phyloP scores from a whole-genome alignment of 2,888 invertebrate genomes.

The Itoplectis maculator region DNA sequence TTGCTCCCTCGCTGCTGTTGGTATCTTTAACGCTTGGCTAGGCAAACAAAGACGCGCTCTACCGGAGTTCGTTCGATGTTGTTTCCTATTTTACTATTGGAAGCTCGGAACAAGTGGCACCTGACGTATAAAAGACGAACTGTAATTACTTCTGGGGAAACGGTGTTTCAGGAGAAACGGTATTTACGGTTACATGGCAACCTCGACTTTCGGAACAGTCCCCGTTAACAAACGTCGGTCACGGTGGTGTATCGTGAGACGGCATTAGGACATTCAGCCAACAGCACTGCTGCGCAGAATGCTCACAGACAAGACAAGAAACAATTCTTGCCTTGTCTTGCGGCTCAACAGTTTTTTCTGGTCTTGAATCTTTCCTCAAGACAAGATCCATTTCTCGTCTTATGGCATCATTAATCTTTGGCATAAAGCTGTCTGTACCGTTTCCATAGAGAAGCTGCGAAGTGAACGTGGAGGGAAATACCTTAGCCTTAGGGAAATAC shows the following conservation, averaged over 20 bases:
- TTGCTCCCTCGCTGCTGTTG: slow-evolving; percentile 9
- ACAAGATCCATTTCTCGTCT: neutral
- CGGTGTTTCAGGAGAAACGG: neutral
- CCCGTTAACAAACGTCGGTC: no score
- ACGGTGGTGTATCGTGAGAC: no score
- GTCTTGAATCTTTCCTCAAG: no score
- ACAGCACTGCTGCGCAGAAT: no score
- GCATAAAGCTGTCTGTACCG: neutral
- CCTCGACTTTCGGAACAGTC: neutral
- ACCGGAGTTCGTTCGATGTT: neutral
- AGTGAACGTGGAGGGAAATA: slow-evolving; percentile 4
- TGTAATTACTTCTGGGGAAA: neutral
- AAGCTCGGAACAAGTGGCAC: slow-evolving; percentile 2
- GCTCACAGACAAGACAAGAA: no score
- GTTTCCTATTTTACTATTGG: slow-evolving; percentile 14
- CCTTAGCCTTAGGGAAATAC: slow-evolving; percentile 19
- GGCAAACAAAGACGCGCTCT: neutral
- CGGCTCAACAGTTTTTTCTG: no score
- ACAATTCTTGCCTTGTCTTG: no score
- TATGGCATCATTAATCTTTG: neutral
- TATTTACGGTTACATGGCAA: neutral
- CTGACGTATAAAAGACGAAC: neutral
- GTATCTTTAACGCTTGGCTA: slow-evolving; percentile 3
- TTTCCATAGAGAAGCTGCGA: neutral
- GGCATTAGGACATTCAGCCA: no score